Conservation (phyloP, 2,888 invertebrate genomes). For the Leucozona laternaria region DNA sequence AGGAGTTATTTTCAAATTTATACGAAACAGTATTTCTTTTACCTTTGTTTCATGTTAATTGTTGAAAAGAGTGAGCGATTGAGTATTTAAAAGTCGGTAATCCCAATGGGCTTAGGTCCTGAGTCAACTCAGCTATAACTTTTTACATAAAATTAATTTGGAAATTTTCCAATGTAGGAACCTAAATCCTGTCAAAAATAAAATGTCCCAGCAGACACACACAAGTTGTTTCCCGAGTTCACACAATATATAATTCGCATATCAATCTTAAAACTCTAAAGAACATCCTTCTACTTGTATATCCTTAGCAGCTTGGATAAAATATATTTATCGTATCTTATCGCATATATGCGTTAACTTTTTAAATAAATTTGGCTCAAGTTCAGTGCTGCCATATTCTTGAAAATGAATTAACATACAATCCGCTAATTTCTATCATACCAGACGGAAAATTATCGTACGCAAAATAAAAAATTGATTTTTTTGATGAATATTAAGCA, state of each 20-base stretch:
- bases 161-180: not conserved
- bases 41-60: not conserved
- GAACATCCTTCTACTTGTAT: not conserved
- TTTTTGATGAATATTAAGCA: too few species aligned
- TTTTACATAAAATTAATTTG: constrained; percentile 10
- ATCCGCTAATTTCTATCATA: too few species aligned
- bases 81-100: constrained; percentile 16
- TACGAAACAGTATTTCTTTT: not conserved
- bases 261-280: constrained; percentile 5
- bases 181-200: not conserved
- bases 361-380: not conserved
- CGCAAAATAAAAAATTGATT: too few species aligned
- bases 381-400: too few species aligned
- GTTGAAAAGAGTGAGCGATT: not conserved
- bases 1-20: not conserved
- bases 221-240: not conserved
- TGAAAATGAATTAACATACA: too few species aligned
- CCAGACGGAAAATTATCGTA: too few species aligned
- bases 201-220: not conserved
- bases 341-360: not conserved
- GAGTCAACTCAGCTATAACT: constrained; percentile 13
- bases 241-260: not conserved
- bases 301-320: not conserved
- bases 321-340: not conserved
- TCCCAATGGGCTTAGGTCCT: constrained; percentile 8